Evolutionary conservation across 1,140 invertebrate genomes (phyloP).

Genomic region (Rhysida immarginata): DNA sequence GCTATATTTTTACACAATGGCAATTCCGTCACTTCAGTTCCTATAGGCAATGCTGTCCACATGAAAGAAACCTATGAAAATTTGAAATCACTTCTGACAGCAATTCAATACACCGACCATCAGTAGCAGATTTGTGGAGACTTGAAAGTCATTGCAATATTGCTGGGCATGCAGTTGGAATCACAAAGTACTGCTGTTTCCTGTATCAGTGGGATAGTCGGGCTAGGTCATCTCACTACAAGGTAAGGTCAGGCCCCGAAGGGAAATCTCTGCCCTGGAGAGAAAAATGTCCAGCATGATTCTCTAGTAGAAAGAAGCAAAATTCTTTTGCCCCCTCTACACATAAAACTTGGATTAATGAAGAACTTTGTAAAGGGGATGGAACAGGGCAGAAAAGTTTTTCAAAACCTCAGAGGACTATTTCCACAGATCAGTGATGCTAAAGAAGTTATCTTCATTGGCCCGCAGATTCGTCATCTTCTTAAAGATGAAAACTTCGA

Average conservation of each 20-base stretch:
- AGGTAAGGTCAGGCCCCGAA: conserved; percentile 7
- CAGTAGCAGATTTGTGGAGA: conserved; percentile 12
- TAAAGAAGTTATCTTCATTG: no score
- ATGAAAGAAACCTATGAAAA: conserved; percentile 6
- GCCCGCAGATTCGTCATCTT: no score
- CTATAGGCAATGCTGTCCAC: conserved; percentile 14
- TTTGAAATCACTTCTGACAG: conserved; percentile 2
- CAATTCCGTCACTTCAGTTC: conserved; percentile 9
- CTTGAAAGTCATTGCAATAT: conserved; percentile 12
- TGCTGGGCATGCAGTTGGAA: conserved; percentile 12
- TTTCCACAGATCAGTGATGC: no score
- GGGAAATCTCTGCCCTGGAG: neutral
- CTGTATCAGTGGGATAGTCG: conserved; percentile 13
- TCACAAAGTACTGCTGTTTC: conserved; percentile 15
- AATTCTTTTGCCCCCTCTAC: conserved; percentile 1
- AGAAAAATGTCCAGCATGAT: neutral
- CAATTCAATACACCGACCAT: neutral
- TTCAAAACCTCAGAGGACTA: no score
- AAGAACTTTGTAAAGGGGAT: no score
- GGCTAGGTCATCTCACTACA: conserved; percentile 14
- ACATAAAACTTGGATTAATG: neutral
- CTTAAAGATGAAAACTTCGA: no score
- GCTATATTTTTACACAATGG: conserved; percentile 12
- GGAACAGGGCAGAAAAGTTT: no score
- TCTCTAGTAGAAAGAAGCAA: neutral